Evolutionary conservation across 53 echinoderm and acorn worm species (phyloP).

Genomic region (Temnopleurus reevesii): DNA sequence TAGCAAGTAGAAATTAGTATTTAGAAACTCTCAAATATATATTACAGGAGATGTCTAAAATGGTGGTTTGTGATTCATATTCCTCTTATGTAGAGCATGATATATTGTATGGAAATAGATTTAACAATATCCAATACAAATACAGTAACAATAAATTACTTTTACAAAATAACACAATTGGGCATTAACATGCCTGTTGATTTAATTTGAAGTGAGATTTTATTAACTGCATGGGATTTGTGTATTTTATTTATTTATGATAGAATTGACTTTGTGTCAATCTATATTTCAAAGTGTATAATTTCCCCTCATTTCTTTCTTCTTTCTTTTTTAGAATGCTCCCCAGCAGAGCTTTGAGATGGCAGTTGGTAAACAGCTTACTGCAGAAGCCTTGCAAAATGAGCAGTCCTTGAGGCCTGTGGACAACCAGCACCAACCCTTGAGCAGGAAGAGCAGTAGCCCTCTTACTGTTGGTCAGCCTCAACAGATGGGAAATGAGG

Average conservation of each 20-base stretch:
- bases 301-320: background rate
- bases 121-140: background rate
- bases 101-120: background rate
- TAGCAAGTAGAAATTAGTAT: background rate
- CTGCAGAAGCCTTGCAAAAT: background rate
- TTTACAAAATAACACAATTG: too few species aligned
- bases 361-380: background rate
- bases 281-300: background rate
- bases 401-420: slow-evolving; percentile 21
- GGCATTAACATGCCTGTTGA: too few species aligned
- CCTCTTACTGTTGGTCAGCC: slow-evolving; percentile 10
- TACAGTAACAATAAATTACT: too few species aligned
- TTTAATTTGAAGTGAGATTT: slow-evolving; percentile 15
- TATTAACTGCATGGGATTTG: background rate
- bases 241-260: background rate
- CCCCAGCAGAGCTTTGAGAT: slow-evolving; percentile 46
- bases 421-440: slow-evolving; percentile 50
- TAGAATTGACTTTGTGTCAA: too few species aligned
- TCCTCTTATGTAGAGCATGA: background rate
- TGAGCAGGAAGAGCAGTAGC: slow-evolving; percentile 41
- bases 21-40: too few species aligned
- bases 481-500: background rate
- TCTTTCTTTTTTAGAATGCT: slow-evolving; percentile 28
- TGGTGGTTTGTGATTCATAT: background rate
- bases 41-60: background rate